Conservation (phyloP, 2,113 vertebrate genomes). For the Stegastes partitus region DNA sequence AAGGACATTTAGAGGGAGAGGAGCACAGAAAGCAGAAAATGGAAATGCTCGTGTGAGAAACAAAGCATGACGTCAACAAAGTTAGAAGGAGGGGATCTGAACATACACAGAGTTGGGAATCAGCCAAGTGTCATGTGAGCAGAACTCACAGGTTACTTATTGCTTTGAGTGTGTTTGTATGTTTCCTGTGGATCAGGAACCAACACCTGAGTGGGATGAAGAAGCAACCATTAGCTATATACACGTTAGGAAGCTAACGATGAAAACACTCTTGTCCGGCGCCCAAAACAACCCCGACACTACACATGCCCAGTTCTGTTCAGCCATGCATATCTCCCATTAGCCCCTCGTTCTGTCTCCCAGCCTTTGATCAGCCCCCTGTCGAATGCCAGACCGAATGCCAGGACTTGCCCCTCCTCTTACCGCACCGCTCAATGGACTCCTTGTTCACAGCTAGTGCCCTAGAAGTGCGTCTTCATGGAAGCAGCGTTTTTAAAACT, state of each 20-base stretch:
- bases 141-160: slow-evolving; percentile 8
- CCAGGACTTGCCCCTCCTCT: slow-evolving; percentile 65
- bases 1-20: background rate
- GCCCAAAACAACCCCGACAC: slow-evolving; percentile 29
- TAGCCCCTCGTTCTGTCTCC: slow-evolving; percentile 35
- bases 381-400: slow-evolving; percentile 65
- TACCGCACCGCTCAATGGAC: slow-evolving; percentile 70
- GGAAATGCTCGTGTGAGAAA: slow-evolving; percentile 4
- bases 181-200: background rate
- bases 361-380: slow-evolving; percentile 69
- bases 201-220: background rate
- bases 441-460: slow-evolving; percentile 76
- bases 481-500: slow-evolving; percentile 65
- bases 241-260: slow-evolving; percentile 8
- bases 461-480: slow-evolving; percentile 70
- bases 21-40: slow-evolving; percentile 7
- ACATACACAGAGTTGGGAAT: slow-evolving; percentile 48
- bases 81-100: slow-evolving; percentile 15
- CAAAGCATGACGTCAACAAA: slow-evolving; percentile 21
- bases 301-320: slow-evolving; percentile 44
- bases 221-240: background rate
- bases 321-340: slow-evolving; percentile 52
- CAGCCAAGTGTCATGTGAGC: slow-evolving; percentile 42
- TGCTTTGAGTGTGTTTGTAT: background rate
- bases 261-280: slow-evolving; percentile 15